Conservation (phyloP, 2,113 vertebrate species). For the Oophaga pumilio region DNA sequence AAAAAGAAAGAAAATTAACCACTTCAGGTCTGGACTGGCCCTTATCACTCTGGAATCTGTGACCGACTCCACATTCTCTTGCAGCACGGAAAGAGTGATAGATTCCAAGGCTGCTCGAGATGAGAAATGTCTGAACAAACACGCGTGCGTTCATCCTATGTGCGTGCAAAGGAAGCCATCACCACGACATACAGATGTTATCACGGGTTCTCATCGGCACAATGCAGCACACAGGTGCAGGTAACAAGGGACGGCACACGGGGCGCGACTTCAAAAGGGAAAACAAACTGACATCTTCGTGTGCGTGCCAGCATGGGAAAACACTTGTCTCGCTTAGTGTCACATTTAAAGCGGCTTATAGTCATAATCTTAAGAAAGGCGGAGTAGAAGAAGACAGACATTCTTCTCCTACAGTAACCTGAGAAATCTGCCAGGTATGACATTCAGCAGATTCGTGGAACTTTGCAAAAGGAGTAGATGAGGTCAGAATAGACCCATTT, state of each 20-base stretch:
- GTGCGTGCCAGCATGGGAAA: slow-evolving; percentile 26
- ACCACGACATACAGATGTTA: slow-evolving; percentile 37
- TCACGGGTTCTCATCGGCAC: neutral
- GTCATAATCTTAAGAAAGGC: neutral
- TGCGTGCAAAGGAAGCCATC: slow-evolving; percentile 24
- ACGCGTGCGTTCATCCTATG: slow-evolving; percentile 21
- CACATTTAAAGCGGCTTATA: slow-evolving; percentile 9
- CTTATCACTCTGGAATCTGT: neutral
- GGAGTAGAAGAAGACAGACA: neutral
- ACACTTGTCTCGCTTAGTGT: neutral
- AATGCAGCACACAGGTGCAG: slow-evolving; percentile 34
- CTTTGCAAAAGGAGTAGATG: neutral
- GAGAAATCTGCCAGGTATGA: neutral
- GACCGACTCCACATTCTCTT: neutral
- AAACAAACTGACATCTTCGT: neutral
- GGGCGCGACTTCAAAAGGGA: slow-evolving; percentile 24
- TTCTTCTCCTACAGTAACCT: neutral
- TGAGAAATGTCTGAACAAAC: slow-evolving; percentile 10
- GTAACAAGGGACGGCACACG: neutral
- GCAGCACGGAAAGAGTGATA: neutral
- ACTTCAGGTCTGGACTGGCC: slow-evolving; percentile 33
- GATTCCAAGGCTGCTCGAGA: slow-evolving; percentile 11
- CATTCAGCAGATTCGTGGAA: neutral
- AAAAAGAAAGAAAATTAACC: slow-evolving; percentile 16
- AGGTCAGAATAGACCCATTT: neutral